A percentile compares a stretch with the other conserved stretches of the same genome.
Conservation (phyloP, 2,888 invertebrate species). For the Neoscelio sp. region DNA sequence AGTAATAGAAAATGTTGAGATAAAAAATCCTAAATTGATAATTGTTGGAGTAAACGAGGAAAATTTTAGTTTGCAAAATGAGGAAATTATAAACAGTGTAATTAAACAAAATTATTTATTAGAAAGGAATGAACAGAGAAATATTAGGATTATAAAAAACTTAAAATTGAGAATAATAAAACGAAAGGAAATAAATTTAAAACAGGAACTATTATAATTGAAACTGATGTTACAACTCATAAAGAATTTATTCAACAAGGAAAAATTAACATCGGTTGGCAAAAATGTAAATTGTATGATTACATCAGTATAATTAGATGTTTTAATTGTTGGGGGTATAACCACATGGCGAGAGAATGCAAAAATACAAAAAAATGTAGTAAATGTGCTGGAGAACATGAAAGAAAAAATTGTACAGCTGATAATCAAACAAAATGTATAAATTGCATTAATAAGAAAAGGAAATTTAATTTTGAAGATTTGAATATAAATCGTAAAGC, state of each 20-base stretch:
- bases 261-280: slow-evolving; percentile 19
- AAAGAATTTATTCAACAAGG: not conserved
- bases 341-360: slow-evolving; percentile 1
- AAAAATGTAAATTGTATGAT: slow-evolving; percentile 18
- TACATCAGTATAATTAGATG: slow-evolving; percentile 1
- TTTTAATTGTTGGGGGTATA: slow-evolving; percentile 28
- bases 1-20: not conserved
- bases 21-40: slow-evolving; percentile 7
- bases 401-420: not conserved
- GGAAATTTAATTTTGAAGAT: no score
- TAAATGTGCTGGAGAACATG: slow-evolving; percentile 2
- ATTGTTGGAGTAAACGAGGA: slow-evolving; percentile 11
- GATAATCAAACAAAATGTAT: no score
- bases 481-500: no score
- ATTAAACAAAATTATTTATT: slow-evolving; percentile 17
- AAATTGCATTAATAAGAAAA: not conserved
- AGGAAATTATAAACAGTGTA: not conserved
- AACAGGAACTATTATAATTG: slow-evolving; percentile 5
- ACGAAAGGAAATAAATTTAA: not conserved
- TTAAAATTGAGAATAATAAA: not conserved
- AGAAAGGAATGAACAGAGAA: not conserved
- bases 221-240: slow-evolving; percentile 4
- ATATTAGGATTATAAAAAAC: slow-evolving; percentile 4
- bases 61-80: not conserved
- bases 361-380: not conserved